phyloP scores from a whole-genome alignment of 2,113 vertebrate species.

The Falcunculus frontatus region DNA sequence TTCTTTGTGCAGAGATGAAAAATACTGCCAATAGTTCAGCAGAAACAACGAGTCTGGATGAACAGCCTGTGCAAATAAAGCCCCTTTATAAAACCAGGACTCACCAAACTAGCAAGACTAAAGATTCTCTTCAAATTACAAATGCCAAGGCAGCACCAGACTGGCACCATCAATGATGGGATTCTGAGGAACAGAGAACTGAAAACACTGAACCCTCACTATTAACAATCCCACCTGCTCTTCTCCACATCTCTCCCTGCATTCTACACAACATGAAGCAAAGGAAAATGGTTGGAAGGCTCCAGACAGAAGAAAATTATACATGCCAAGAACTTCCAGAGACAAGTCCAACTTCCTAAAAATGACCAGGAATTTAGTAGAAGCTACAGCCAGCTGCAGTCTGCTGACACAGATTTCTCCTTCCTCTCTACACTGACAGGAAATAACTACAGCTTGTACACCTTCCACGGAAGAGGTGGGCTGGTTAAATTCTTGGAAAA shows the following conservation, averaged over 20 bases:
- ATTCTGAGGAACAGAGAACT: neutral
- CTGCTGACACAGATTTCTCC: neutral
- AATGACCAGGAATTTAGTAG: neutral
- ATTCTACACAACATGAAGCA: neutral
- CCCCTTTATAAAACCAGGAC: neutral
- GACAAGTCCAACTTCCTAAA: neutral
- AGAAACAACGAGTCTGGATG: neutral
- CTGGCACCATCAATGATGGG: neutral
- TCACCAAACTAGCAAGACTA: neutral
- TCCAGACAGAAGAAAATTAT: neutral
- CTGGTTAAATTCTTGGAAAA: neutral
- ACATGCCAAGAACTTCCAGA: slow-evolving; percentile 22
- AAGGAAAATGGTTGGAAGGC: neutral
- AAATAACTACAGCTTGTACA: neutral
- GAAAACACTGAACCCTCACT: neutral
- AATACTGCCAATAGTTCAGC: neutral
- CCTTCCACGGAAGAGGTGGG: neutral
- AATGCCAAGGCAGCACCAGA: neutral
- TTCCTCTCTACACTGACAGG: neutral
- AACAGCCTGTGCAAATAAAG: neutral
- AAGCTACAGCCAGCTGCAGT: neutral
- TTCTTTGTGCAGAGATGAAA: neutral
- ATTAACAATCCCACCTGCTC: neutral
- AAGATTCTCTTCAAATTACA: neutral
- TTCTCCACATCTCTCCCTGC: neutral